Percentiles rank a stretch among this genome's conserved stretches.
Conservation (phyloP, 2,888 invertebrate genomes). For the Adelognathus sp. region DNA sequence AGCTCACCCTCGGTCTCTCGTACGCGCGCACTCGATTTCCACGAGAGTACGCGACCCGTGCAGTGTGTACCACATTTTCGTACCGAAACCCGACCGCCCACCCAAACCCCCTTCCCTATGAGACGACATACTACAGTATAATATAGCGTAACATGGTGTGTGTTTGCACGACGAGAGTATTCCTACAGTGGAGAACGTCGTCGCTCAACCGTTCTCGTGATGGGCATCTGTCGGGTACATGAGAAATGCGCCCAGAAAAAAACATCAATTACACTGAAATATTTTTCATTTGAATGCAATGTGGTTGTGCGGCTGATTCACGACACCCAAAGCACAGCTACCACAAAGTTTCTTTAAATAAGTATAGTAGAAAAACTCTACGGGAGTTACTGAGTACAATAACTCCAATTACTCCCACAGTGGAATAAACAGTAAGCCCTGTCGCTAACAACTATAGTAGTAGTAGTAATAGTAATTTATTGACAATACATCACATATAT, state of each 20-base stretch:
- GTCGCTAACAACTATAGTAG: no score
- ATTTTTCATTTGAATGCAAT: no score
- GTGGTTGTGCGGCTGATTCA: no score
- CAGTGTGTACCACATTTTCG: slow-evolving; percentile 51
- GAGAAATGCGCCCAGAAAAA: background rate
- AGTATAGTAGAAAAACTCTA: no score
- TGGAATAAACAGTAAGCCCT: no score
- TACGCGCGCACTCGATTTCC: slow-evolving; percentile 42
- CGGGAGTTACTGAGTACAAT: no score
- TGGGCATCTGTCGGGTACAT: background rate
- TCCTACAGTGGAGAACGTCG: slow-evolving; percentile 27
- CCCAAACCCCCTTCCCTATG: slow-evolving; percentile 5
- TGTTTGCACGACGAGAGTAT: slow-evolving; percentile 6
- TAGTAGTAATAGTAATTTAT: no score
- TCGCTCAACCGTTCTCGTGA: background rate
- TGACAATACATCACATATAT: no score
- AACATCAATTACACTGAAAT: no score
- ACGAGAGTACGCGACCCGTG: slow-evolving; percentile 30
- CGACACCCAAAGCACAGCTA: no score
- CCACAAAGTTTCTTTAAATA: no score
- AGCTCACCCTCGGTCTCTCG: slow-evolving; percentile 16
- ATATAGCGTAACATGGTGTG: slow-evolving; percentile 10
- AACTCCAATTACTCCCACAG: no score
- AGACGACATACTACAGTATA: slow-evolving; percentile 22
- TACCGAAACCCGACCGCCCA: slow-evolving; percentile 37